phyloP scores from a whole-genome alignment of 2,113 vertebrate species.

The Labeo catla region DNA sequence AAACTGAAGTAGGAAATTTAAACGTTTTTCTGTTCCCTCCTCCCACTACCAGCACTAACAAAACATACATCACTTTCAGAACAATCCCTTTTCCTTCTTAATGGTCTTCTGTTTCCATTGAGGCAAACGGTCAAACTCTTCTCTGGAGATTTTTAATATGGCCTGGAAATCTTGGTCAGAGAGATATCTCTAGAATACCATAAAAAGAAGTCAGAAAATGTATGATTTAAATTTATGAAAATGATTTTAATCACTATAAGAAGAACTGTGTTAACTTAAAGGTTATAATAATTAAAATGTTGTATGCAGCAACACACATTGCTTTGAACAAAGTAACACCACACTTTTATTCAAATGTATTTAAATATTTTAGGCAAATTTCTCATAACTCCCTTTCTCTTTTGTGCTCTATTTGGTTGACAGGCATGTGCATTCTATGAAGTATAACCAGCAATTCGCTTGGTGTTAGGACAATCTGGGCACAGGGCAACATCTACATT shows the following conservation, averaged over 20 bases:
- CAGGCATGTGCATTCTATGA: background rate
- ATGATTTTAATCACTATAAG: background rate
- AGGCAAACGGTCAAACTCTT: conserved; percentile 76
- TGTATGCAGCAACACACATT: background rate
- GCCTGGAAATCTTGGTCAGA: conserved; percentile 80
- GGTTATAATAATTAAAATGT: background rate
- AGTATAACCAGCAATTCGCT: background rate
- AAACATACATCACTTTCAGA: conserved; percentile 67
- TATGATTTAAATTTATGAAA: background rate
- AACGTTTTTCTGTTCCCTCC: background rate
- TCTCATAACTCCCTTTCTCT: background rate
- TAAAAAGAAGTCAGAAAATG: conserved; percentile 4
- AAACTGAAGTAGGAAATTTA: background rate
- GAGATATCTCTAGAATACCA: conserved; percentile 79
- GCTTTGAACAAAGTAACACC: background rate
- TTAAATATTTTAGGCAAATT: conserved; percentile 5
- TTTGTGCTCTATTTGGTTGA: background rate
- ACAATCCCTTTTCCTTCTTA: conserved; percentile 85
- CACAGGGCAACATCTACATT: no score
- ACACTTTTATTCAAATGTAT: background rate
- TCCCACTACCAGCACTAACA: background rate
- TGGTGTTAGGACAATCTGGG: background rate
- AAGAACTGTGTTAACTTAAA: background rate
- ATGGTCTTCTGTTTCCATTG: conserved; percentile 83
- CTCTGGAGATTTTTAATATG: conserved; percentile 80